Evolutionary conservation across 2,113 vertebrate genomes (phyloP), one percentile per base, ranked within the genome.

Genomic region (Rhynchopsitta pachyrhyncha): DNA sequence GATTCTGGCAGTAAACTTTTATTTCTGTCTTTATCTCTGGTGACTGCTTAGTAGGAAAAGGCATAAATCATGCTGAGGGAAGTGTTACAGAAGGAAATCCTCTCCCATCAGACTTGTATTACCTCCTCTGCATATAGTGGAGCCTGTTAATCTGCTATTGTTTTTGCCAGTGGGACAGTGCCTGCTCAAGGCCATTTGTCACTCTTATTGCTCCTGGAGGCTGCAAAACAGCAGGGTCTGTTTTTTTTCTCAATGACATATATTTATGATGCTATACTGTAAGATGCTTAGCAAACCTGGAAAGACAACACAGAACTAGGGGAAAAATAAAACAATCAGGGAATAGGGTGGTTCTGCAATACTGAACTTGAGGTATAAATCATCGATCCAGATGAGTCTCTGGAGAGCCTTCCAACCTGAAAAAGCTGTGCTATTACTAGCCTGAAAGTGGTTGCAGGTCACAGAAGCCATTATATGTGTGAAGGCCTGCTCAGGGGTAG

Each of bases 181-280:
- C 69, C 80, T 86, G 80, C 90, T 94, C 47, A 75, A 62, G 83
- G 82, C 62, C 7, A 33, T 95, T 95, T 95, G 66, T 97, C 73
- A 89, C 57, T 70, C 78, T 94, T 94, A 92, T 90, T 96, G 83
- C 57, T 88, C 44, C 57, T 79, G 73, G 80, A 94, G 90, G 71
- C 39, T 69, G 81, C 24, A 69, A 57, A 93, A 78, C 47, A 93
- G 47, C 82, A 93, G 69, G 33, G 39, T 68, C 64, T 89, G 68
- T 1, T 88, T 78, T 78, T 76, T 66, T 55, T 1, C 39, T 70
- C 44, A 81, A 41, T 90, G 85, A 67, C 37, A 59, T 76, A 7
- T 69, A 91, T 82, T 96, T 93, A 95, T 90, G 82, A 90, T 79
- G 50, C 83, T 93, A 29, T 37, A 39, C 60, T 70, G 44, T 86